Evolutionary conservation across 2,113 vertebrate species (phyloP), one percentile per base, ranked within the genome.

Genomic region (Hippocampus barbouri): DNA sequence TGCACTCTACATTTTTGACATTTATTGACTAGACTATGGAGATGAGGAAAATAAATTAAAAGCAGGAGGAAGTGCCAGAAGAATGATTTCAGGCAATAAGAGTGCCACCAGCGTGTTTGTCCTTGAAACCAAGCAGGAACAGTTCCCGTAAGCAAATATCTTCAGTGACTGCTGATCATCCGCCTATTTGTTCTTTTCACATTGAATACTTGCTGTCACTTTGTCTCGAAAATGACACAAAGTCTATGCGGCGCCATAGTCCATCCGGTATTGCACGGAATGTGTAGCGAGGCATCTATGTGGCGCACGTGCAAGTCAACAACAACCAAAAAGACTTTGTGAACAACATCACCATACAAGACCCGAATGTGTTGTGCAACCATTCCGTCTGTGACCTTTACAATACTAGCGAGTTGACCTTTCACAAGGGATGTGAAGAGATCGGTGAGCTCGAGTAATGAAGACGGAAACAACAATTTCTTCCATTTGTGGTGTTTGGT

Each of bases 361-460:
- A 38, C 34, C 34, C 34, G 34, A 38, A 38, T 38, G 34, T 38
- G 34, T 38, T 38, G 34, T 62, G 41, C 62, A 38, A 64, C 62
- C 38, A 41, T 41, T 64, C 20, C 6, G 20, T 11, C 51, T 75
- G 73, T 74, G 75, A 83, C 73, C 68, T 78, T 79, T 85, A 66
- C 21, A n/a, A 8, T 2, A 65, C 30, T 40, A 64, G 12, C 10
- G 64, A 47, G 43, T 54, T 84, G 70, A 82, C 76, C 79, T 86
- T 77, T 83, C 2, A 76, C 43, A 67, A 47, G 43, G 75, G 60
- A 73, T 34, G 43, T 6, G 8, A 2, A 43, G 0, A 53, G 14
- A 71, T 14, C 7, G 15, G 61, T 49, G 30, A 64, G 21, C 16
- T 41, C 1, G 9, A 59, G 0, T n/a, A 27, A 71, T 25, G 43